Evolutionary conservation across 2,888 invertebrate genomes (phyloP), one percentile per base, ranked within the genome.

Genomic region (Thyatira batis): DNA sequence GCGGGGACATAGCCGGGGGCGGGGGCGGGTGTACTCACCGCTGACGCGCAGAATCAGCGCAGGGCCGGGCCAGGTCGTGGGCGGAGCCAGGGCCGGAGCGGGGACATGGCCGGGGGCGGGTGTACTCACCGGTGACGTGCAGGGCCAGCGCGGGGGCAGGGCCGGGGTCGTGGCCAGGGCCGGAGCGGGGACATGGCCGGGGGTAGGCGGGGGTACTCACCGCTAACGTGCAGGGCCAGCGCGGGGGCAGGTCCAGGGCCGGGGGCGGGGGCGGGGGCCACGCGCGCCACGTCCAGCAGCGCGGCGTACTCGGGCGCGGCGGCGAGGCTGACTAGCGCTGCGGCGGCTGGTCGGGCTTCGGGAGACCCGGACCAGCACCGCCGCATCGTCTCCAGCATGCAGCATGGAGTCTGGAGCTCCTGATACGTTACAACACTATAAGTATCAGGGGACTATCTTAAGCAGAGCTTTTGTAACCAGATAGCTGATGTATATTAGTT

Each of bases 301-400:
- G 52, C 96, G 95, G 68, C 60, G 88, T 97, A 98, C 92, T 99
- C 99, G 0, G 99, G 98, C 1, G 98, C 97, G 2, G 96, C 95
- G 0, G 97, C 96, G 58, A 98, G 96, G 1, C 96, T 96, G n/a
- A 98, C 98, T 23, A 98, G 96, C 81, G 98, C 98, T 69, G 97
- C 97, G 4, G 99, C 98, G 0, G 98, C 97, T 0, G 99, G 99
- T 6, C 99, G 94, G 74, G 96, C 95, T 75, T 87, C 95, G 0
- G 96, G 96, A 63, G 95, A 93, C 52, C 98, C 97, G 11, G 97
- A 95, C 99, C 99, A 99, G 84, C 99, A 99, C 8, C 97, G 93
- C 0, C 98, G 97, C 98, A 99, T 98, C 50, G 98, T 92, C 85
- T 99, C 99, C 52, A 99, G 90, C 78, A 98, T 95, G 80, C 97